A percentile compares a stretch with the other conserved stretches of the same genome.
Evolutionary conservation across 2,113 vertebrate genomes (phyloP).

Genomic region (Mugil cephalus): DNA sequence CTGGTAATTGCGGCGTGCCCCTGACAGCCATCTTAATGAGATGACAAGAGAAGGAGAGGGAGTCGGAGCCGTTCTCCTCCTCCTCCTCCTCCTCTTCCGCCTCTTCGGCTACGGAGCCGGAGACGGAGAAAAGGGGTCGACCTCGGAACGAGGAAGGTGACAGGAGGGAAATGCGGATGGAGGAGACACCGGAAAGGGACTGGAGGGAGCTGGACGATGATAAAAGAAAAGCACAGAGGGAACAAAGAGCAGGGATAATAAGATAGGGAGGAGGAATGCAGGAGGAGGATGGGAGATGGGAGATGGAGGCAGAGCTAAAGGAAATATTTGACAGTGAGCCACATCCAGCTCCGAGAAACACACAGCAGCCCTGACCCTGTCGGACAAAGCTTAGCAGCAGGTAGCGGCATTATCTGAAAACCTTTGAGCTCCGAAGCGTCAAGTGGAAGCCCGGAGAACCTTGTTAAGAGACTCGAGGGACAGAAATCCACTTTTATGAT

Average conservation of each 20-base stretch:
- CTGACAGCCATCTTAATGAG: slow-evolving; percentile 74
- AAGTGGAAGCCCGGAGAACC: neutral
- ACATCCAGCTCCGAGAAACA: neutral
- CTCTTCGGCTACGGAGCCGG: slow-evolving; percentile 14
- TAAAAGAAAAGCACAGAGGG: neutral
- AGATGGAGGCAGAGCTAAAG: neutral
- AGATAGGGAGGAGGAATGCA: neutral
- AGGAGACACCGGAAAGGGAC: slow-evolving; percentile 8
- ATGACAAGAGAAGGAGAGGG: slow-evolving; percentile 59
- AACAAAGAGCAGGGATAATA: neutral
- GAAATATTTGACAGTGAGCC: neutral
- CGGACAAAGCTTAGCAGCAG: slow-evolving; percentile 10
- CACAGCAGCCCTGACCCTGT: neutral
- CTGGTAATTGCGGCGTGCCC: slow-evolving; percentile 52
- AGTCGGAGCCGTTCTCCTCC: slow-evolving; percentile 25
- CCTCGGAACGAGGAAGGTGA: slow-evolving; percentile 23
- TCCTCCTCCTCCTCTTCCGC: slow-evolving; percentile 26
- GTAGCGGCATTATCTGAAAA: neutral
- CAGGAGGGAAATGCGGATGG: slow-evolving; percentile 30
- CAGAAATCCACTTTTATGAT: no score
- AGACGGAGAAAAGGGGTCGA: slow-evolving; percentile 50
- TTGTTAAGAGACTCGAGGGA: neutral
- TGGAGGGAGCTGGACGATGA: neutral
- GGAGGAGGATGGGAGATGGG: neutral
- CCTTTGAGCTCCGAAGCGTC: neutral